Conservation (phyloP, 2,113 vertebrate genomes). For the Sialia sialis region DNA sequence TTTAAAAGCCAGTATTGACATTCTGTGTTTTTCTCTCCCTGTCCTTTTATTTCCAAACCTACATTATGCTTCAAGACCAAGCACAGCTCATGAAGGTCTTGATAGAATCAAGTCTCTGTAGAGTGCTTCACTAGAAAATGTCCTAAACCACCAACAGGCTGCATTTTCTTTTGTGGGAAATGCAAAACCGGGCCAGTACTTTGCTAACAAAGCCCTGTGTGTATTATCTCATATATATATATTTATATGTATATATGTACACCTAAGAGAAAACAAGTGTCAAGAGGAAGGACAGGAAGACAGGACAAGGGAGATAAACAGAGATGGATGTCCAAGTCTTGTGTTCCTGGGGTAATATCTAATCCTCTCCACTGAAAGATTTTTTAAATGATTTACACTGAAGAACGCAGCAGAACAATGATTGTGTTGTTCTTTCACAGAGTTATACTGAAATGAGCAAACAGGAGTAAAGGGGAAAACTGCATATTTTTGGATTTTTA, state of each 20-base stretch:
- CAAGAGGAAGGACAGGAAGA: not conserved
- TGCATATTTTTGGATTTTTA: not conserved
- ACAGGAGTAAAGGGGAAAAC: not conserved
- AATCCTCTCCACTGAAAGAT: not conserved
- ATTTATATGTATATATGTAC: not conserved
- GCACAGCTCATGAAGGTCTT: not conserved
- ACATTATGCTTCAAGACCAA: not conserved
- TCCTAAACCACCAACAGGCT: not conserved
- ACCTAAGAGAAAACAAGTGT: not conserved
- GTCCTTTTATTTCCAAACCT: not conserved
- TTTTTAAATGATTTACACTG: conserved; percentile 6
- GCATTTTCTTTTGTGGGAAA: not conserved
- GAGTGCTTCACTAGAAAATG: not conserved
- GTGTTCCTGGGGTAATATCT: not conserved
- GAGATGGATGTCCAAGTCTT: not conserved
- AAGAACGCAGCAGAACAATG: conserved; percentile 11
- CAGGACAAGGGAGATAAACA: not conserved
- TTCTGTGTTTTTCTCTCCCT: not conserved
- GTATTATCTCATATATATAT: not conserved
- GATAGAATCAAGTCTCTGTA: not conserved
- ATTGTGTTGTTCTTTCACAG: not conserved
- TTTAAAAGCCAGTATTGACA: not conserved
- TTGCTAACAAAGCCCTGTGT: not conserved
- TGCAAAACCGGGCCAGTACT: not conserved
- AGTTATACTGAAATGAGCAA: not conserved